Evolutionary conservation across 2,888 invertebrate genomes (phyloP).

Genomic region (Cephus rjabovi): DNA sequence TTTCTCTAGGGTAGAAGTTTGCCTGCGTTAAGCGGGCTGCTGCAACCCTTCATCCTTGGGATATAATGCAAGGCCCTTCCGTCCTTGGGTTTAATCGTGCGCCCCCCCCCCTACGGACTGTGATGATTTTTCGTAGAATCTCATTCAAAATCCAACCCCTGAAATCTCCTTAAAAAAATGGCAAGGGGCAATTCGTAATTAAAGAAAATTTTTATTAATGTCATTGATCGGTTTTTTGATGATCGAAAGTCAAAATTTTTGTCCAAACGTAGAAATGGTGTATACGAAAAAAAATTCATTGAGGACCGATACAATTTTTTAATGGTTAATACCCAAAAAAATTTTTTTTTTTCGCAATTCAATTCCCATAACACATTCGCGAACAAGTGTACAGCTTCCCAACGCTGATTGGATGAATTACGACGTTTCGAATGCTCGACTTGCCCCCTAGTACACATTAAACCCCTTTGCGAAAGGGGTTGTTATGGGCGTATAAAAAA

Average conservation of each 20-base stretch:
- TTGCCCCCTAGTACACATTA: neutral
- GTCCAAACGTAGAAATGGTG: fast-evolving
- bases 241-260: neutral
- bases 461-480: slow-evolving; percentile 3
- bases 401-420: slow-evolving; percentile 39
- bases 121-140: neutral
- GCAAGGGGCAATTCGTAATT: too few species aligned
- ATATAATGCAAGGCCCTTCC: too few species aligned
- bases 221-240: neutral
- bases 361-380: slow-evolving; percentile 1
- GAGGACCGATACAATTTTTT: neutral
- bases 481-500: neutral
- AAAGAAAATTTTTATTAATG: neutral
- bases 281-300: neutral
- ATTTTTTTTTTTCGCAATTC: slow-evolving; percentile 29
- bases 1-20: neutral
- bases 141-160: neutral
- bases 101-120: neutral
- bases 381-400: slow-evolving; percentile 3
- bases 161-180: neutral
- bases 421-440: slow-evolving; percentile 29
- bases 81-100: too few species aligned
- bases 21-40: neutral
- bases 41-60: neutral
- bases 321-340: neutral